Base-by-base conservation (phyloP, 2,888 invertebrate species). In the Melipona bicolor region DNA sequence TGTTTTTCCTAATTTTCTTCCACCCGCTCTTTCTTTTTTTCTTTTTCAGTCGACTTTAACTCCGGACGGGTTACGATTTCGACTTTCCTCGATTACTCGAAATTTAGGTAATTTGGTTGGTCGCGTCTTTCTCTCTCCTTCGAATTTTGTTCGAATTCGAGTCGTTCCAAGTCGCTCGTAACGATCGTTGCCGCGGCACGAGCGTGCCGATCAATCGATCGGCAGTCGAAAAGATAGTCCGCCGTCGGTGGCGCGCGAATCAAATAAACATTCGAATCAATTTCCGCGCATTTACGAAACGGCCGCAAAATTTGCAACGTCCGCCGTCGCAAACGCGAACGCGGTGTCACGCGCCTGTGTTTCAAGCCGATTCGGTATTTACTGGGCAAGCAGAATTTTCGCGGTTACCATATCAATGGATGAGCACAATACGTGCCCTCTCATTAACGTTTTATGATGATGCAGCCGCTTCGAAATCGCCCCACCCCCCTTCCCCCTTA, bases 401-500 rank as follows among this genome's bases (percentile, higher is more conserved):
- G 82, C 67, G 85, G 86, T 83, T 85, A 77, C 76, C 78, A 69
- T 86, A 85, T 85, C 85, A 79, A 81, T 81, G 83, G 77, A 87
- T 64, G 79, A 86, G 67, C 75, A 81, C 84, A 84, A 84, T 80
- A 82, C 86, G 86, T 52, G 77, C 43, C 80, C 83, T 71, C 87
- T 87, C 88, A 88, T 88, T 88, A 88, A 85, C 88, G 87, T 88
- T 88, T 88, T 88, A 88, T 85, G 88, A 88, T 88, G 88, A 87
- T 88, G 83, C 87, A 88, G 85, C 85, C 79, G 87, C 59, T 77
- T 82, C 77, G 71, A 74, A 87, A 85, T 78, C 43, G 80, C 21
- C 50, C 49, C n/a, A 0, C 9, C 43, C 1, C 9, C 11, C 43
- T 0, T 9, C 1, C 43, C 43, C 9, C 1, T 0, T 36, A n/a